These are phyloP conservation scores for Oreochromis mossambicus DNA, from an alignment of 2,797 vertebrate species.

Conservation along the genomic window DNA sequence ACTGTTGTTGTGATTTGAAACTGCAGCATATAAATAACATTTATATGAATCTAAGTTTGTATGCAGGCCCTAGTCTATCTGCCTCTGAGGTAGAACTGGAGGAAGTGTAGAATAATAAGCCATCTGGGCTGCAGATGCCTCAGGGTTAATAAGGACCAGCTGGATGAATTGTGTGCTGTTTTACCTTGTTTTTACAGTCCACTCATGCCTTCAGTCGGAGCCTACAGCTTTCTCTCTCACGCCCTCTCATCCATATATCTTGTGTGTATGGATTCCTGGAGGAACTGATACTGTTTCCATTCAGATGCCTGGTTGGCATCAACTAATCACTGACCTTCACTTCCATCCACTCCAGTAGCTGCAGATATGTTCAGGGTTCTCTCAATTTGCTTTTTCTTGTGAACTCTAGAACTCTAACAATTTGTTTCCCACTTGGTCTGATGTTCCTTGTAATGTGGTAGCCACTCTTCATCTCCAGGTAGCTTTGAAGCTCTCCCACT, in stretches of 20 bases:
- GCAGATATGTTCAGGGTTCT: neutral
- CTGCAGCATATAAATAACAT: neutral
- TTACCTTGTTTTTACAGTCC: neutral
- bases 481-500: neutral
- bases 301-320: neutral
- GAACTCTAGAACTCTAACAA: neutral
- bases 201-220: rapidly evolving
- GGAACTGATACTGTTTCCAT: neutral
- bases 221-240: rapidly evolving
- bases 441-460: neutral
- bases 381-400: neutral
- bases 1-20: neutral
- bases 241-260: neutral
- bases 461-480: neutral
- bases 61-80: neutral
- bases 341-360: neutral
- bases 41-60: neutral
- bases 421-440: neutral
- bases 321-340: neutral
- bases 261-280: neutral
- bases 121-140: neutral
- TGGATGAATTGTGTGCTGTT: neutral
- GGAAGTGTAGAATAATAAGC: neutral
- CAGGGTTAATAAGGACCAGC: neutral
- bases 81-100: neutral